A percentile compares a stretch with the other conserved stretches of the same genome.
phyloP scores from a whole-genome alignment of 1,140 invertebrate species.

The Ceratitis capitata region DNA sequence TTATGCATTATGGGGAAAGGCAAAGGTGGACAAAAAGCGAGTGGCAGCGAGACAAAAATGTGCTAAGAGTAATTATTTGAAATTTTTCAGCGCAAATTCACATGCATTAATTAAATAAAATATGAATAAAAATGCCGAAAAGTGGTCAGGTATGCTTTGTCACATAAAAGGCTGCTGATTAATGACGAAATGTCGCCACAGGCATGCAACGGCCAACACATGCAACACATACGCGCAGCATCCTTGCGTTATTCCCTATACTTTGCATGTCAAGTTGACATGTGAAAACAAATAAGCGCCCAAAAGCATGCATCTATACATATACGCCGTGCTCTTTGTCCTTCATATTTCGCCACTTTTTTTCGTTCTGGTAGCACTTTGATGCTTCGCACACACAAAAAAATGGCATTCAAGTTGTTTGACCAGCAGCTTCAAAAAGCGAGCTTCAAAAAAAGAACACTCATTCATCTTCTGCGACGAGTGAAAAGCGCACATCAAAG shows the following conservation, averaged over 20 bases:
- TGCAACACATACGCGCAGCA: not conserved
- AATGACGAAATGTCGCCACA: slow-evolving; percentile 28
- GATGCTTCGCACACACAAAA: not conserved
- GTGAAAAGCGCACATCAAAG: slow-evolving; percentile 8
- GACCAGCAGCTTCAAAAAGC: slow-evolving; percentile 20
- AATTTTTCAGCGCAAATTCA: slow-evolving; percentile 27
- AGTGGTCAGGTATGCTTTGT: not conserved
- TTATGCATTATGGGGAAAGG: not conserved
- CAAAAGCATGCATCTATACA: not conserved
- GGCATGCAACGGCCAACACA: not conserved
- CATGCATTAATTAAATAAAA: slow-evolving; percentile 36
- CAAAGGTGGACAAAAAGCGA: not conserved
- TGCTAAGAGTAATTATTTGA: slow-evolving; percentile 6
- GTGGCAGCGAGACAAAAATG: no score
- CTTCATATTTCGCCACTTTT: not conserved
- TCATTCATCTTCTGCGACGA: slow-evolving; percentile 19
- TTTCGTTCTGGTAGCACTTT: not conserved
- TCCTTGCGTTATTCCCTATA: not conserved
- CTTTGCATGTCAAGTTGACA: not conserved
- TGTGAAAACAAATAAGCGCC: slow-evolving; percentile 36
- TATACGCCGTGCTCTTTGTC: not conserved
- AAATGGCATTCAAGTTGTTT: slow-evolving; percentile 6
- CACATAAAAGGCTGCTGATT: slow-evolving; percentile 1
- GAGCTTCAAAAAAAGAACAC: not conserved
- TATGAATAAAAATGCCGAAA: not conserved